Evolutionary conservation across 2,888 invertebrate species (phyloP).

Genomic region (Chymomyza procnemis): DNA sequence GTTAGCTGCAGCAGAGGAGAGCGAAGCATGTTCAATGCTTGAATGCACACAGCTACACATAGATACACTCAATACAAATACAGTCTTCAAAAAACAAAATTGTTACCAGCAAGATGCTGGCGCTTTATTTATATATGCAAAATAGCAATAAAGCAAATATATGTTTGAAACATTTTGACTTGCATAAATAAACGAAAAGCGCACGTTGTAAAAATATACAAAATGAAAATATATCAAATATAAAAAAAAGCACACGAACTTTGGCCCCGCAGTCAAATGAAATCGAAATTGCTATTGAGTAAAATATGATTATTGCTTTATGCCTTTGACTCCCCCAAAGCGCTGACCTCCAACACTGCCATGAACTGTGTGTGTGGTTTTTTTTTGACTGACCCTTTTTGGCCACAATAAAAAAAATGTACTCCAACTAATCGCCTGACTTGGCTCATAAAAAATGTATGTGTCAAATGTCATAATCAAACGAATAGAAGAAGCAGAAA

Average conservation of each 20-base stretch:
- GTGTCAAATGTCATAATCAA: conserved; percentile 62
- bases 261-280: conserved; percentile 27
- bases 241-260: not conserved
- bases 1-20: conserved; percentile 31
- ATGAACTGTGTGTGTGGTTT: not conserved
- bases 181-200: conserved; percentile 22
- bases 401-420: not conserved
- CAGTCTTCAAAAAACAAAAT: not conserved
- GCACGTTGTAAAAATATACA: not conserved
- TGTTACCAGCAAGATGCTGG: not conserved
- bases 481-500: conserved; percentile 11
- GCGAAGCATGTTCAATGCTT: not conserved
- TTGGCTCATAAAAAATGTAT: conserved; percentile 46
- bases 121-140: conserved; percentile 60
- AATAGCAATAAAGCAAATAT: conserved; percentile 63
- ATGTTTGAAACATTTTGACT: conserved; percentile 36
- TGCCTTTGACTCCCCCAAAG: conserved; percentile 9
- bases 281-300: conserved; percentile 34
- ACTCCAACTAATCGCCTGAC: conserved; percentile 4
- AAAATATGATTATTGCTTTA: conserved; percentile 38
- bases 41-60: not conserved
- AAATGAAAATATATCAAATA: too few relatives aligned
- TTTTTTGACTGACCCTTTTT: not conserved
- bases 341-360: conserved; percentile 32
- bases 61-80: conserved; percentile 10